These are phyloP conservation scores for Helicoverpa armigera DNA, from an alignment of 1,140 invertebrate species.

Conservation along the genomic window DNA sequence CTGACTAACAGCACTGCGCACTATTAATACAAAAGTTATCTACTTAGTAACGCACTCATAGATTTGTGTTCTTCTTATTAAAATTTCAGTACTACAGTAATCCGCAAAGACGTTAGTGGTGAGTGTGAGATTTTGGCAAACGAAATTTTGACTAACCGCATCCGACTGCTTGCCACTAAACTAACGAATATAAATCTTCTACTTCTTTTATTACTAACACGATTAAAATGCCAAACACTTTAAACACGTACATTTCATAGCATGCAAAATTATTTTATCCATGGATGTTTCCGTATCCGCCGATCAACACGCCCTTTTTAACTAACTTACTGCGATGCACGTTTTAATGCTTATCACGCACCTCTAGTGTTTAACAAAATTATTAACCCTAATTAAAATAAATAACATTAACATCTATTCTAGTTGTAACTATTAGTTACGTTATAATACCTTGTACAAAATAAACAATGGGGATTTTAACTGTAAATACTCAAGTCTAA, in stretches of 20 bases:
- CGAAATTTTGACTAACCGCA: conserved; percentile 72
- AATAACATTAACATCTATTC: conserved; percentile 35
- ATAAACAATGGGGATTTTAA: conserved; percentile 20
- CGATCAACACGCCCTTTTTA: not conserved
- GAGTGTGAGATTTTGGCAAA: conserved; percentile 82
- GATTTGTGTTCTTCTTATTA: conserved; percentile 78
- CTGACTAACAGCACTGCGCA: conserved; percentile 85
- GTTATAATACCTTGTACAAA: conserved; percentile 21
- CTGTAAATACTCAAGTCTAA: conserved; percentile 13
- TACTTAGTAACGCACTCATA: conserved; percentile 75
- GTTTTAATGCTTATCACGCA: conserved; percentile 35
- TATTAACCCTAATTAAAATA: conserved; percentile 16
- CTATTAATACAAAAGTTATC: conserved; percentile 68
- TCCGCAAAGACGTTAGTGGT: conserved; percentile 82
- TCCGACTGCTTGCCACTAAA: conserved; percentile 69
- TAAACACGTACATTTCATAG: conserved; percentile 42
- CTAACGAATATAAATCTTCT: conserved; percentile 58
- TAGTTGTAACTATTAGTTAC: conserved; percentile 10
- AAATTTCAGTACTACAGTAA: conserved; percentile 84
- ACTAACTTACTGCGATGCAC: conserved; percentile 32
- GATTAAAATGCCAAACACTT: conserved; percentile 17
- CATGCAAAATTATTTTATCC: not conserved
- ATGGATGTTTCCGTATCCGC: not conserved
- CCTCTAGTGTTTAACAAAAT: not conserved
- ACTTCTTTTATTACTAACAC: conserved; percentile 14